A percentile compares a stretch with the other conserved stretches of the same genome.
Conservation (phyloP, 2,888 invertebrate genomes). For the Malthinus seriepunctatus region DNA sequence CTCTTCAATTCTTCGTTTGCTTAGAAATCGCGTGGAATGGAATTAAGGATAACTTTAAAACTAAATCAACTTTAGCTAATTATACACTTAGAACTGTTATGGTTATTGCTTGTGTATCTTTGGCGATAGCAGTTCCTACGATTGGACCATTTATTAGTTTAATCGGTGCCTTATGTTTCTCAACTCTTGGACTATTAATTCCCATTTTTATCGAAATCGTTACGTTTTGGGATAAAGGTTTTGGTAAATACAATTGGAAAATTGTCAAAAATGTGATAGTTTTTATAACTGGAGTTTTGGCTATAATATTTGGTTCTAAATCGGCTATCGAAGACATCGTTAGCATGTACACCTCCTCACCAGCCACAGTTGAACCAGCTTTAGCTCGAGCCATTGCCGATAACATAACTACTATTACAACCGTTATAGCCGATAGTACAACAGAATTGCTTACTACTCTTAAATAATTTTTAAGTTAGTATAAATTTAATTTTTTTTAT, state of each 20-base stretch:
- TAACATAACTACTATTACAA: neutral
- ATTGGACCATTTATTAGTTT: conserved; percentile 89
- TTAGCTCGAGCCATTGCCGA: too few relatives aligned
- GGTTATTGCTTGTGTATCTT: conserved; percentile 68
- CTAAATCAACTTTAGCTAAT: conserved; percentile 71
- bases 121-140: conserved; percentile 86
- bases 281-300: conserved; percentile 74
- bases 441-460: neutral
- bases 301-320: conserved; percentile 80
- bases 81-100: conserved; percentile 73
- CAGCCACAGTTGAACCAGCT: neutral
- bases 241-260: conserved; percentile 72
- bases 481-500: neutral
- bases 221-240: conserved; percentile 84
- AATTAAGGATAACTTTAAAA: conserved; percentile 71
- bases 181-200: conserved; percentile 85
- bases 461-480: neutral
- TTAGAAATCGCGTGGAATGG: conserved; percentile 89
- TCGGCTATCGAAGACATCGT: conserved; percentile 67
- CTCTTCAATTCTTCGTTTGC: conserved; percentile 96
- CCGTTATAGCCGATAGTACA: neutral
- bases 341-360: conserved; percentile 39
- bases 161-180: conserved; percentile 93
- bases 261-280: conserved; percentile 80
- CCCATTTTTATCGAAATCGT: conserved; percentile 86